Evolutionary conservation across 2,113 vertebrate species (phyloP).

Genomic region (Ardeotis arabs): DNA sequence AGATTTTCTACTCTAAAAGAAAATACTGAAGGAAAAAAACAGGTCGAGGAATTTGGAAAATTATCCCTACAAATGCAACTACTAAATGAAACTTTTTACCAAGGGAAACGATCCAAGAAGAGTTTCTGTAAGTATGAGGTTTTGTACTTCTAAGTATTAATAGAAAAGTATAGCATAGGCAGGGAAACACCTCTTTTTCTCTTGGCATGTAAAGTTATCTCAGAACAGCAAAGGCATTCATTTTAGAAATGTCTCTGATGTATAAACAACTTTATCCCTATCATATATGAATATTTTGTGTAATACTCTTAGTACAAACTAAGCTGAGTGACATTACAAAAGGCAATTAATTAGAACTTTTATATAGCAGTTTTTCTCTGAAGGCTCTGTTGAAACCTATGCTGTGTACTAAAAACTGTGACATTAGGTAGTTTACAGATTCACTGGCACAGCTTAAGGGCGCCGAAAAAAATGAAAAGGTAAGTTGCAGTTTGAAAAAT

Average conservation of each 20-base stretch:
- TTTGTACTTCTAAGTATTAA: background rate
- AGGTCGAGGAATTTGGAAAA: background rate
- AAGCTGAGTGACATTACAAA: background rate
- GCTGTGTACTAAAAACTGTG: background rate
- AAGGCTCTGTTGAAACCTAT: background rate
- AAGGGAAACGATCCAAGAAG: background rate
- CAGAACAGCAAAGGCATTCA: background rate
- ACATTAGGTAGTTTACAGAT: background rate
- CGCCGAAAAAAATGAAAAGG: background rate
- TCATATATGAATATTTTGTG: background rate
- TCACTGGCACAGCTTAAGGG: background rate
- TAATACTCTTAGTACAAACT: background rate
- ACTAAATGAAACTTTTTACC: background rate
- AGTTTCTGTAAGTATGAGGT: constrained; percentile 46
- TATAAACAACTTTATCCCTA: background rate
- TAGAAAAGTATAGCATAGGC: background rate
- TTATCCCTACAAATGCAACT: background rate
- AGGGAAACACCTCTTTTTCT: background rate
- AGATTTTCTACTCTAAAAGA: background rate
- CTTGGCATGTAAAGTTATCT: background rate
- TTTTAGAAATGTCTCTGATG: background rate
- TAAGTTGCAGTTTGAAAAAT: background rate
- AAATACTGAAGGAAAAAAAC: background rate
- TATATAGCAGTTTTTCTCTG: background rate
- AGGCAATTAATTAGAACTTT: background rate